These are phyloP conservation scores for Yponomeuta plumbellus DNA, from an alignment of 2,888 invertebrate species.

Conservation along the genomic window DNA sequence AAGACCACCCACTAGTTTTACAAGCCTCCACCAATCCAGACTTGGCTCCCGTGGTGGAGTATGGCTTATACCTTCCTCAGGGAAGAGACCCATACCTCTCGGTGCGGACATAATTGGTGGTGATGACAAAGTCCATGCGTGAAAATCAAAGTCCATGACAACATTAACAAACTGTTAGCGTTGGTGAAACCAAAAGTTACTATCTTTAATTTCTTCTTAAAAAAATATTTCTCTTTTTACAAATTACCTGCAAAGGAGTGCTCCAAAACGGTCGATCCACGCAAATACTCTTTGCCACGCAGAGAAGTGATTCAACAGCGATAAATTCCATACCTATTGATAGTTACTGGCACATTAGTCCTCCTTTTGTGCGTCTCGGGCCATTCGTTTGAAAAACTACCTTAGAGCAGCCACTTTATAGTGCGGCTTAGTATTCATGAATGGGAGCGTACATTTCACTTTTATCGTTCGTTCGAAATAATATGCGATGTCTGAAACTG, in stretches of 20 bases:
- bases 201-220: no score
- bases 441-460: slow-evolving; percentile 12
- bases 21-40: no score
- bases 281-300: slow-evolving; percentile 5
- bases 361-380: slow-evolving; percentile 57
- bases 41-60: no score
- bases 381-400: slow-evolving; percentile 51
- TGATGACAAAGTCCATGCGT: no score
- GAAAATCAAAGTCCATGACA: no score
- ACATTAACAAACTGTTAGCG: no score
- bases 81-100: no score
- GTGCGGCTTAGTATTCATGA: slow-evolving; percentile 8
- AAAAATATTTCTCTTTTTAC: no score
- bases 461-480: slow-evolving; percentile 10
- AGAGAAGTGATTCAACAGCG: slow-evolving; percentile 31
- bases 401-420: slow-evolving; percentile 19
- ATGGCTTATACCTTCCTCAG: no score
- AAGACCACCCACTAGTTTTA: no score
- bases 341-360: slow-evolving; percentile 71
- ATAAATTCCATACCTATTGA: slow-evolving; percentile 71
- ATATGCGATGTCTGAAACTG: not conserved
- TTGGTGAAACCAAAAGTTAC: no score
- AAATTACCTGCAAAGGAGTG: not conserved
- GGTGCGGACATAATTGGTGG: no score
- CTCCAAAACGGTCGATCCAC: not conserved